phyloP scores from a whole-genome alignment of 2,113 vertebrate species.

The Chloroceryle aenea region DNA sequence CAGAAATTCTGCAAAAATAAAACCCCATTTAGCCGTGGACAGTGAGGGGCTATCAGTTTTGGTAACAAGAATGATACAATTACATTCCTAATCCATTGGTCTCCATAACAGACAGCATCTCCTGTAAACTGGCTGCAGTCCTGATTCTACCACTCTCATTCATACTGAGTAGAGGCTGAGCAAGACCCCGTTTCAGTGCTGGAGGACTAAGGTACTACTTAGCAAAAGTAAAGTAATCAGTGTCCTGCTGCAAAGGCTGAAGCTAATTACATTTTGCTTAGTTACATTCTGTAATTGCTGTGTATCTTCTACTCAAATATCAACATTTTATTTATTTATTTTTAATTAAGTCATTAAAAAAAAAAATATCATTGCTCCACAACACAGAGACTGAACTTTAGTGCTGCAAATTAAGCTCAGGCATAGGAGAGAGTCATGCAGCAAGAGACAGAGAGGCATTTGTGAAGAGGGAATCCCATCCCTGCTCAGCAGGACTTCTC shows the following conservation, averaged over 20 bases:
- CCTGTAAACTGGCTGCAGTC: neutral
- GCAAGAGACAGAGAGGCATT: neutral
- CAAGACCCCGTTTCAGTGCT: neutral
- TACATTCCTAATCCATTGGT: neutral
- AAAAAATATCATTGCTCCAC: neutral
- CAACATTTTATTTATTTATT: neutral
- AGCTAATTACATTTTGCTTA: neutral
- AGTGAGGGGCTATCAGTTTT: slow-evolving; percentile 11
- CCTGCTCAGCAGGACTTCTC: neutral
- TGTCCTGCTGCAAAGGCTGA: neutral
- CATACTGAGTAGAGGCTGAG: rapidly evolving
- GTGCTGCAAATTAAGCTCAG: neutral
- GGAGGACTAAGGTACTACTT: neutral
- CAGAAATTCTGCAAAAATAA: slow-evolving; percentile 15
- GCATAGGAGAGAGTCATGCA: rapidly evolving
- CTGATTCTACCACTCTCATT: neutral
- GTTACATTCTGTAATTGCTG: neutral
- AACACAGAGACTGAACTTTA: neutral
- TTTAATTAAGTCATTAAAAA: neutral
- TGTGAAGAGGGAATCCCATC: rapidly evolving
- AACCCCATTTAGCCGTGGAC: neutral
- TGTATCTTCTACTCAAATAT: neutral
- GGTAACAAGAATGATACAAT: slow-evolving; percentile 1
- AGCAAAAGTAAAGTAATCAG: neutral
- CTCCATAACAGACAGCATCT: neutral